Evolutionary conservation across 2,797 vertebrate species (phyloP), one percentile per base, ranked within the genome.

Genomic region (Platyrinchus mystaceus): DNA sequence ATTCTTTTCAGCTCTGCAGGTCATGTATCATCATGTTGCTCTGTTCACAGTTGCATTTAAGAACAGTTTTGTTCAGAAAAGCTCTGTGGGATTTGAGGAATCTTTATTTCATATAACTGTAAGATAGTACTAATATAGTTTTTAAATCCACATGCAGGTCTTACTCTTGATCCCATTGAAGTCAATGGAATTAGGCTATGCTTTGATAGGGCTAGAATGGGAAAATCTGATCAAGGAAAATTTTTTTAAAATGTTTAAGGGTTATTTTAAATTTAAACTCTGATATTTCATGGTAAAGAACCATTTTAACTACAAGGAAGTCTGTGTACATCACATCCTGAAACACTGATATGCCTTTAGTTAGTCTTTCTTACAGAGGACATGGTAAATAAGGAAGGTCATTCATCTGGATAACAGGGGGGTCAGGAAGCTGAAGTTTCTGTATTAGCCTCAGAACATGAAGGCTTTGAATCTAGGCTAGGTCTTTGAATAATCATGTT

Each of bases 341-440:
- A 76, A 80, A 59, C 24, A 50, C 14, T 1, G 6, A 17, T 12
- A 20, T 23, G 8, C 32, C 68, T 70, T 76, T 49, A 74, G 60
- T 12, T 70, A 52, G 17, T 5, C 20, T 37, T 26, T n/a, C 76
- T 47, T 80, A 6, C 36, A 74, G 52, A 70, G 17, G 10, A 3
- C 39, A 73, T 76, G n/a, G 43, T 87, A 56, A 87, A 49, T 49
- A 74, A 44, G 34, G 43, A 93, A 21, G 10, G 9, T 13, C 18
- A 27, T 26, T 83, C 28, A n/a, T 27, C 44, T 41, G 17, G 7
- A 6, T 20, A 88, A 63, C 0, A 1, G 1, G 1, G 2, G 8
- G 4, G 2, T 34, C 21, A 68, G 43, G 27, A 59, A 87, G 14
- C 1, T 8, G 23, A 62, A 7, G 12, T 34, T 64, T 68, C 32